phyloP scores from a whole-genome alignment of 2,797 vertebrate genomes.

The Sarcoramphus papa region DNA sequence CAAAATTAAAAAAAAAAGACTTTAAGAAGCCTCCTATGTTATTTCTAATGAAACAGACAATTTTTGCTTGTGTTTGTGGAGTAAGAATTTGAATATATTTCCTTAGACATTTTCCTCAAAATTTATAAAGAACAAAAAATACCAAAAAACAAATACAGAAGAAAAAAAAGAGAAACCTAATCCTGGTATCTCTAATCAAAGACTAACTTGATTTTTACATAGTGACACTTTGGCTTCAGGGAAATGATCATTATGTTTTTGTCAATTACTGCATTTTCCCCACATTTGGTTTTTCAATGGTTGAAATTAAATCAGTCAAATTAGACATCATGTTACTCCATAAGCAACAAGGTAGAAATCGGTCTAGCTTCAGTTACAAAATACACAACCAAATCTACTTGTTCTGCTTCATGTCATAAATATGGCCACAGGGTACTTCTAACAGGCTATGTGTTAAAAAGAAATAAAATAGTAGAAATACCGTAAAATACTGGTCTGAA shows the following conservation, averaged over 20 bases:
- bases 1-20: not conserved
- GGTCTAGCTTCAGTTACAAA: slow-evolving; percentile 26
- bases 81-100: not conserved
- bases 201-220: not conserved
- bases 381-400: slow-evolving; percentile 14
- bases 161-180: not conserved
- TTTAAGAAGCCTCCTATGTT: not conserved
- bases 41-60: not conserved
- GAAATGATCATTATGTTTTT: slow-evolving; percentile 39
- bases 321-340: slow-evolving; percentile 19
- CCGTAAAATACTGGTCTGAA: not conserved
- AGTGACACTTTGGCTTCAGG: not conserved
- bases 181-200: not conserved
- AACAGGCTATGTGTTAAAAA: not conserved
- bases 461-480: not conserved
- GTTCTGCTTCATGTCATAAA: not conserved
- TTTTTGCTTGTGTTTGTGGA: not conserved
- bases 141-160: not conserved
- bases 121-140: not conserved
- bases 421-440: not conserved
- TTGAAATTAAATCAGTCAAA: slow-evolving; percentile 38
- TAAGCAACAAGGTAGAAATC: not conserved
- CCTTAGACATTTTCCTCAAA: not conserved
- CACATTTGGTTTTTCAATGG: slow-evolving; percentile 1
- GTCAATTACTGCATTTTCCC: not conserved